Base-by-base conservation (phyloP, 2,888 invertebrate genomes). In the Nomada fabriciana region DNA sequence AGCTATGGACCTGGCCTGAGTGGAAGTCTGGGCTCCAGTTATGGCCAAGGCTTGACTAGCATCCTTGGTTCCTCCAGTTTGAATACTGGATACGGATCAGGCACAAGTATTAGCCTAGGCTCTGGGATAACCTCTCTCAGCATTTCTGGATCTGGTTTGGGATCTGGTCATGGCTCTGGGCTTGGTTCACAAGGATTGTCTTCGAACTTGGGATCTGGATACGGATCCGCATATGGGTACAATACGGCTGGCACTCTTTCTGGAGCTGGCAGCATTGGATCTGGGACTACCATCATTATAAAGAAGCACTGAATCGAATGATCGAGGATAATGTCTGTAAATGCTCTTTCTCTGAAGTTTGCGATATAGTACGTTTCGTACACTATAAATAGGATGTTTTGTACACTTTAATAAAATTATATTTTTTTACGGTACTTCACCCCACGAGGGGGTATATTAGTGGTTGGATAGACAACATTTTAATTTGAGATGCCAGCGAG, bases 361-460 rank as follows among this genome's bases (percentile, higher is more conserved):
- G 7, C 36, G 36, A 36, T 36, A 7, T 7, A 36, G 36, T 36
- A 36, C 36, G 36, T 36, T 36, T 36, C 7, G 36, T 36, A 36
- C 36, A 36, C 36, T 36, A 36, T 36, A 36, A 5, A 36, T 7
- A 36, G 36, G 36, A 36, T 36, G 23, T 57, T 72, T 71, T 76
- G 10, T 72, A 72, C n/a, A n/a, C 25, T 69, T 75, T 60, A n/a
- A 63, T 63, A 57, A 70, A 76, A 36, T 63, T 76, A 76, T 23
- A 63, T 36, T 47, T 76, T 60, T 69, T 5, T 68, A 67, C 50
- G n/a, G 53, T 75, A 70, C 0, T 18, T 52, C 15, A 65, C 11
- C 11, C 23, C 0, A 15, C 11, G 20, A 3, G 23, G 23, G 29
- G 29, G 57, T 25, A 23, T 59, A 10, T 25, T 59, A 36, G 36